Conservation (phyloP, 2,888 invertebrate genomes). For the Dicyrtoma fusca region DNA sequence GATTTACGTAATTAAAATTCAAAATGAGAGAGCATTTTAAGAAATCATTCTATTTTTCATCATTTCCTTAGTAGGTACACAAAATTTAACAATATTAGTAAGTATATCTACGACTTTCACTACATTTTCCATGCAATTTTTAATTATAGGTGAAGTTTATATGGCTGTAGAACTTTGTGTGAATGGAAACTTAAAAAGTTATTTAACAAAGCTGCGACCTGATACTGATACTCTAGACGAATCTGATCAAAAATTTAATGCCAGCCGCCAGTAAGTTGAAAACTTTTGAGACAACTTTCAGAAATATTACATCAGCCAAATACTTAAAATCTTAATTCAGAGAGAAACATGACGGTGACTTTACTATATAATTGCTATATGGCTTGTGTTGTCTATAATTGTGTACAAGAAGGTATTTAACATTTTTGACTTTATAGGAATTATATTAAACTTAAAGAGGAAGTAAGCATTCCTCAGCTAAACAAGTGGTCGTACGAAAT, state of each 20-base stretch:
- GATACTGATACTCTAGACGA: not conserved
- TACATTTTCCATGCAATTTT: too few relatives aligned
- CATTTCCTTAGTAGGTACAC: too few relatives aligned
- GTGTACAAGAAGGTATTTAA: too few relatives aligned
- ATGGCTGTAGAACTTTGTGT: conserved; percentile 8
- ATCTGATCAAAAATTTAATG: not conserved
- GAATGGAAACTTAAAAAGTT: conserved; percentile 4
- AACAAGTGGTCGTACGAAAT: not conserved
- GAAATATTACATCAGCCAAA: not conserved
- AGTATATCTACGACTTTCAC: too few relatives aligned
- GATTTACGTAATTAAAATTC: not conserved
- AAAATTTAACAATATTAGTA: too few relatives aligned
- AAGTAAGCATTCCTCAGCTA: not conserved
- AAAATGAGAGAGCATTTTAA: too few relatives aligned
- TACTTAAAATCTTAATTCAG: conserved; percentile 4
- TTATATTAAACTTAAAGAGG: too few relatives aligned
- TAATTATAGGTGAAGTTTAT: conserved; percentile 12
- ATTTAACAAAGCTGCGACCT: not conserved
- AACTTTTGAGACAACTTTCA: not conserved
- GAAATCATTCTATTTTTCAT: too few relatives aligned
- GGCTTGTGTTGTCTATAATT: too few relatives aligned
- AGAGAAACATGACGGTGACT: too few relatives aligned
- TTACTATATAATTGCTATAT: too few relatives aligned
- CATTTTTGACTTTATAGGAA: too few relatives aligned
- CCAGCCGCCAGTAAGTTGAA: not conserved